Conservation (phyloP, 2,888 invertebrate genomes). For the Phanerotoma sp. region DNA sequence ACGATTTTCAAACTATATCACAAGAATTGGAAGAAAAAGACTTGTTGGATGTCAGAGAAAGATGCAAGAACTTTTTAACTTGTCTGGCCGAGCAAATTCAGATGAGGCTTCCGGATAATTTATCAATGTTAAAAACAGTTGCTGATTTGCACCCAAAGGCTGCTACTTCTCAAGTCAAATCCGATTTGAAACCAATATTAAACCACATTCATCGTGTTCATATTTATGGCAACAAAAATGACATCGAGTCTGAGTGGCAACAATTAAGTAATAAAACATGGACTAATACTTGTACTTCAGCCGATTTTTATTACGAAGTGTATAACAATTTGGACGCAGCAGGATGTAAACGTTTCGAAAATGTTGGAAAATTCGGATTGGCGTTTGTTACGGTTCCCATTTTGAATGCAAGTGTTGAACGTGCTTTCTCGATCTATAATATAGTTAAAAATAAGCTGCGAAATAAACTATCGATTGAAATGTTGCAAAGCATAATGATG, state of each 20-base stretch:
- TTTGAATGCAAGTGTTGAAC: conserved; percentile 35
- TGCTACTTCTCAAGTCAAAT: conserved; percentile 32
- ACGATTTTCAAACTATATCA: conserved; percentile 29
- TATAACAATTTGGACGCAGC: conserved; percentile 17
- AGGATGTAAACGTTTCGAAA: conserved; percentile 29
- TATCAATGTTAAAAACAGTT: conserved; percentile 31
- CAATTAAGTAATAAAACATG: conserved; percentile 27
- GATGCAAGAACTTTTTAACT: conserved; percentile 35
- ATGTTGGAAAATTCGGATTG: conserved; percentile 27
- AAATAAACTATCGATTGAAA: conserved; percentile 17
- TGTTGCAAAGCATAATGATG: conserved; percentile 19
- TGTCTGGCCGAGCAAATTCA: conserved; percentile 34
- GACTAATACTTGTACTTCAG: conserved; percentile 21
- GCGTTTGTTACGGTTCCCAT: conserved; percentile 27
- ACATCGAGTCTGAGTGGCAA: conserved; percentile 31
- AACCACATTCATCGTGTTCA: conserved; percentile 24
- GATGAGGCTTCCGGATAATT: conserved; percentile 37
- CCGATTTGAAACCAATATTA: conserved; percentile 26
- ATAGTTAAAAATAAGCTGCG: conserved; percentile 27
- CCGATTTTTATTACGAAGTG: conserved; percentile 26
- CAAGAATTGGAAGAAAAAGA: conserved; percentile 15
- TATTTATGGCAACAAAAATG: conserved; percentile 28
- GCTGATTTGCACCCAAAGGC: conserved; percentile 29
- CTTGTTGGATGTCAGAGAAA: conserved; percentile 26
- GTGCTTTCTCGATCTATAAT: conserved; percentile 29